phyloP scores from a whole-genome alignment of 2,797 vertebrate species.

The Danio albolineatus region DNA sequence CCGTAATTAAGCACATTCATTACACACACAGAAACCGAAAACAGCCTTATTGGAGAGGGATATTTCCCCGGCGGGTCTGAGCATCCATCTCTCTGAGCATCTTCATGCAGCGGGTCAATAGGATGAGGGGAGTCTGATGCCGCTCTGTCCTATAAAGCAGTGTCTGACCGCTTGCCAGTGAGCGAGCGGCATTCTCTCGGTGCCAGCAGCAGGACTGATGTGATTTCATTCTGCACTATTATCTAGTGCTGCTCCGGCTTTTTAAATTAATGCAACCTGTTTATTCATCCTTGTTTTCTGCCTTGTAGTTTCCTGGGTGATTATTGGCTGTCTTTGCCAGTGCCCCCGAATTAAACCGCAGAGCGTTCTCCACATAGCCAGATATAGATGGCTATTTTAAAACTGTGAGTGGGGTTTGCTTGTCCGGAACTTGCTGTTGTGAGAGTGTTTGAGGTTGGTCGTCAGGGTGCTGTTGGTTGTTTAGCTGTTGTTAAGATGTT shows the following conservation, averaged over 20 bases:
- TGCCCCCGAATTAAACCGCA: slow-evolving; percentile 4
- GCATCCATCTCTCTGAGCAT: not conserved
- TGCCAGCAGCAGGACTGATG: slow-evolving; percentile 23
- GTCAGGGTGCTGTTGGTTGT: not conserved
- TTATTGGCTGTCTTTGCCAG: slow-evolving; percentile 11
- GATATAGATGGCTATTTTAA: not conserved
- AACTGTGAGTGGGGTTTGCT: not conserved
- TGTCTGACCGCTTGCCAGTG: slow-evolving; percentile 6
- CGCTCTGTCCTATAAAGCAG: slow-evolving; percentile 1
- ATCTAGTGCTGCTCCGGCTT: not conserved
- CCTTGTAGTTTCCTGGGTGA: slow-evolving; percentile 13
- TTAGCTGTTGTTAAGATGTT: not conserved
- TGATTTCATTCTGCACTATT: slow-evolving; percentile 25
- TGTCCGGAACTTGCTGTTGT: not conserved
- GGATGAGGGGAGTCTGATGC: not conserved
- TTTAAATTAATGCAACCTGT: slow-evolving; percentile 35
- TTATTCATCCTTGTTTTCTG: slow-evolving; percentile 27
- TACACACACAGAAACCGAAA: slow-evolving; percentile 6
- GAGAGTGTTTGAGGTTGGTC: not conserved
- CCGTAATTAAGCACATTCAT: slow-evolving; percentile 25
- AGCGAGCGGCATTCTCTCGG: slow-evolving; percentile 8
- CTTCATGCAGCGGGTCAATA: slow-evolving; percentile 16
- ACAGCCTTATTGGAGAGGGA: not conserved
- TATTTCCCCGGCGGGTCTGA: not conserved
- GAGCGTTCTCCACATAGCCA: not conserved